phyloP scores from a whole-genome alignment of 2,113 vertebrate species.

The Oncorhynchus keta region DNA sequence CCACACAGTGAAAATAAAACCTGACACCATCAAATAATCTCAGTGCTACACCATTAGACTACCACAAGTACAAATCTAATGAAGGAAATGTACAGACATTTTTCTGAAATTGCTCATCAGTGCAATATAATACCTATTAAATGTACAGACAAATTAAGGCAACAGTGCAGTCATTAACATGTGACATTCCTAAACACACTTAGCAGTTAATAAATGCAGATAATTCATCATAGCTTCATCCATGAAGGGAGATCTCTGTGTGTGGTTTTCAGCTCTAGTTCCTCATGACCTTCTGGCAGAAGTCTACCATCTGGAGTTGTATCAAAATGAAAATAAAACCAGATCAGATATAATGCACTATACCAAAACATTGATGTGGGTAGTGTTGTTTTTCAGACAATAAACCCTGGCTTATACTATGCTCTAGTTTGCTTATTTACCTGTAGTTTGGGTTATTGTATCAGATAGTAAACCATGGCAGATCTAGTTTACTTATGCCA shows the following conservation, averaged over 20 bases:
- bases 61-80: neutral
- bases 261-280: slow-evolving; percentile 38
- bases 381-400: neutral
- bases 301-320: slow-evolving; percentile 53
- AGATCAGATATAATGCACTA: neutral
- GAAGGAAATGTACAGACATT: neutral
- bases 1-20: neutral
- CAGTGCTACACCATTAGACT: neutral
- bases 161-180: slow-evolving; percentile 4
- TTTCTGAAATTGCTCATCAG: neutral
- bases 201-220: neutral
- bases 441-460: too few relatives aligned
- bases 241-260: neutral
- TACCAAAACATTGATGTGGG: neutral
- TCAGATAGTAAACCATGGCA: too few relatives aligned
- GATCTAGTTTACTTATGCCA: slow-evolving; percentile 65
- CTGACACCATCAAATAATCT: neutral
- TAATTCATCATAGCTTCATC: neutral
- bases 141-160: slow-evolving; percentile 4
- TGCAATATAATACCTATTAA: neutral
- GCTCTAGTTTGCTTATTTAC: too few relatives aligned
- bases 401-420: neutral
- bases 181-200: neutral
- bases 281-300: slow-evolving; percentile 66
- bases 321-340: slow-evolving; percentile 3